phyloP scores from a whole-genome alignment of 2,113 vertebrate genomes.

The Nothoprocta perdicaria region DNA sequence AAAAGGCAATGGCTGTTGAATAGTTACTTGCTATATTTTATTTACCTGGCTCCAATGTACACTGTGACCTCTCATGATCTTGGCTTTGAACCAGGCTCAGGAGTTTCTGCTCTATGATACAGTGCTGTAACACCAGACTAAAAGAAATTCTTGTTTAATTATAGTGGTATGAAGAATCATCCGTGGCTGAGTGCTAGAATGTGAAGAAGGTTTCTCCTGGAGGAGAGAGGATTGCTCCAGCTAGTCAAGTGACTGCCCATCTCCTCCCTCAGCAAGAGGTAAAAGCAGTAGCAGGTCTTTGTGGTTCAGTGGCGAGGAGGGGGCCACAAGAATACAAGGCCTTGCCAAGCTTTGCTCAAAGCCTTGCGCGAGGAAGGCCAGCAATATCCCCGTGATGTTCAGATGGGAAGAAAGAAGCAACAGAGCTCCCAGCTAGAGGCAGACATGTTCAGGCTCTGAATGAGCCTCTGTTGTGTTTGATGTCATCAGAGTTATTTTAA shows the following conservation, averaged over 20 bases:
- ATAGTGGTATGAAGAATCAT: not conserved
- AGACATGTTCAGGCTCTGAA: not conserved
- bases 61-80: not conserved
- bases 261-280: too few relatives aligned
- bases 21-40: rapidly evolving
- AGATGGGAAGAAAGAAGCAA: not conserved
- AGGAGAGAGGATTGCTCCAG: rapidly evolving
- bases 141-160: not conserved
- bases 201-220: rapidly evolving
- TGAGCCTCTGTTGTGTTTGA: not conserved
- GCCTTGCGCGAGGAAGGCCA: rapidly evolving
- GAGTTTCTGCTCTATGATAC: not conserved
- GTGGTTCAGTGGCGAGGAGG: not conserved
- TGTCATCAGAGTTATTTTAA: constrained; percentile 27
- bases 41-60: not conserved
- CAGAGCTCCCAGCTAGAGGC: not conserved
- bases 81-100: rapidly evolving
- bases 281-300: not conserved
- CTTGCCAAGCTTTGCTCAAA: not conserved
- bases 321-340: rapidly evolving
- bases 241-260: rapidly evolving
- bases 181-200: rapidly evolving
- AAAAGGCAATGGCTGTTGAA: not conserved
- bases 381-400: rapidly evolving
- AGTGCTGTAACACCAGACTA: not conserved